Base-by-base conservation (phyloP, 2,888 invertebrate genomes). In the Ditylenchus weischeri region DNA sequence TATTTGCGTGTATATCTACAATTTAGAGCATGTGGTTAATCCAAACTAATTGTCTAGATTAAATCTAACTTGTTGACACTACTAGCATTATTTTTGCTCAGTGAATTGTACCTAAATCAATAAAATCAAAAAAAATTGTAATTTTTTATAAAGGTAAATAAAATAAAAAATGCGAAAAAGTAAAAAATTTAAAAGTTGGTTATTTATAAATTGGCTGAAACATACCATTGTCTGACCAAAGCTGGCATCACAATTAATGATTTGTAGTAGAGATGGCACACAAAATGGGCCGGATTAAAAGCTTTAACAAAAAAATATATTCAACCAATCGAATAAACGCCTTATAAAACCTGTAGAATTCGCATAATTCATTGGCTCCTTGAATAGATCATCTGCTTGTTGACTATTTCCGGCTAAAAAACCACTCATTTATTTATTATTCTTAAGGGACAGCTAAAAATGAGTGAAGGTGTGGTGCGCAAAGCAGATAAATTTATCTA, bases 181-280 rank as follows among this genome's bases (percentile, higher is more conserved):
- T 29, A 5, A 5, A 29, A 29, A n/a, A n/a, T n/a, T n/a, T n/a
- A n/a, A n/a, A n/a, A n/a, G n/a, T n/a, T 38, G 6, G 38, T 38
- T 11, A 38, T 38, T 38, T 38, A 8, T 38, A 8, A 8, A 8
- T 38, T 11, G 11, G 38, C 38, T 38, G 38, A 11, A 38, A 78
- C 83, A 80, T 83, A 85, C 85, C 85, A 86, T 51, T 83, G 78
- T 7, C 86, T 78, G 13, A 85, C 82, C 61, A 84, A 72, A 11
- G 85, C 85, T 8, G 86, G 86, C 38, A 85, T 76, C 5, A 80
- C 77, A 64, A 79, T 75, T 54, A 85, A 70, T 4, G 82, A 74
- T 59, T 81, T 78, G 64, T 75, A 73, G 70, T 84, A 84, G 43
- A 84, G 65, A 35, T 70, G 65, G 21, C 66, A 61, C 23, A 57